phyloP scores from a whole-genome alignment of 2,888 invertebrate genomes.

The Drosophila falleni region DNA sequence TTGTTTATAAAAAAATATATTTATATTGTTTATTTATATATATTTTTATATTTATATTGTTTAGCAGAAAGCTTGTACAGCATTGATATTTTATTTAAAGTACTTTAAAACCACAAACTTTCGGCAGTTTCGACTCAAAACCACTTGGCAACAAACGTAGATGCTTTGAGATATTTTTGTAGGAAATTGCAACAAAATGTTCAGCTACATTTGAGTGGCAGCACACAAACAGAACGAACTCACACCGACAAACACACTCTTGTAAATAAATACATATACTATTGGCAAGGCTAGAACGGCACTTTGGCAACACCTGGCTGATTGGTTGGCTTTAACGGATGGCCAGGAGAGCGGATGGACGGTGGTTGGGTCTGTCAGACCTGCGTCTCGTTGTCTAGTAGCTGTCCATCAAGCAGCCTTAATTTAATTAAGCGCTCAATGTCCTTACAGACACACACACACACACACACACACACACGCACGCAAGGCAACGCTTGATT shows the following conservation, averaged over 20 bases:
- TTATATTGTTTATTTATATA: no score
- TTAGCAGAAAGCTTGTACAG: no score
- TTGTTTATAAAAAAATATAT: no score
- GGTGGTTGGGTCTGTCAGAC: slow-evolving; percentile 5
- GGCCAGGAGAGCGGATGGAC: not conserved
- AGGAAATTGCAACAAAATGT: slow-evolving; percentile 50
- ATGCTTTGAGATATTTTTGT: slow-evolving; percentile 23
- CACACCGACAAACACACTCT: not conserved
- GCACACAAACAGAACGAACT: slow-evolving; percentile 33
- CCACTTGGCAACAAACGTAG: slow-evolving; percentile 39
- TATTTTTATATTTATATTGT: no score
- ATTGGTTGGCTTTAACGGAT: slow-evolving; percentile 45
- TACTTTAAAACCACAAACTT: not conserved
- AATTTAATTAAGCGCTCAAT: slow-evolving; percentile 81
- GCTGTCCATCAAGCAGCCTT: slow-evolving; percentile 79
- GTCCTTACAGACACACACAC: slow-evolving; percentile 61
- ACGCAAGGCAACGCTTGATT: slow-evolving; percentile 68
- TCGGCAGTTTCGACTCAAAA: not conserved
- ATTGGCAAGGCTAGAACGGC: slow-evolving; percentile 43
- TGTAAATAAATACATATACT: not conserved
- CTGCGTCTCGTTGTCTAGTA: slow-evolving; percentile 70
- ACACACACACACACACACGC: slow-evolving; percentile 36
- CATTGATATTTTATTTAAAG: not conserved
- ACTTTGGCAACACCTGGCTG: slow-evolving; percentile 73
- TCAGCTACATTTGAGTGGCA: slow-evolving; percentile 70